Evolutionary conservation across 2,113 vertebrate genomes (phyloP).

Genomic region (Coregonus clupeaformis): DNA sequence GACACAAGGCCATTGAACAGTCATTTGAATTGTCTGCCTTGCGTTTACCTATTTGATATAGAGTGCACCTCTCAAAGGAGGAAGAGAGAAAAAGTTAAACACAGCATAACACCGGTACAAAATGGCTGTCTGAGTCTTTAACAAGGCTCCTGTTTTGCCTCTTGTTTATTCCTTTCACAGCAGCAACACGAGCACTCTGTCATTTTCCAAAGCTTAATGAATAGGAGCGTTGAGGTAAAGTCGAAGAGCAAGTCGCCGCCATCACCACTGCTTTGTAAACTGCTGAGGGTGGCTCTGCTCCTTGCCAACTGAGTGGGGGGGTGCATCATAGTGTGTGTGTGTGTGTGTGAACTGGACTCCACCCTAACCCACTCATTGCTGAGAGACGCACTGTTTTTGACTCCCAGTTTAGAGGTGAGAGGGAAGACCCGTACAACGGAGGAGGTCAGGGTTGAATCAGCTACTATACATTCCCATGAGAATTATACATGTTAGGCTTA

Average conservation of each 20-base stretch:
- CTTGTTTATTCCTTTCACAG: conserved; percentile 51
- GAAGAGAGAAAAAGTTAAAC: conserved; percentile 35
- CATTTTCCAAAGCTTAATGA: conserved; percentile 57
- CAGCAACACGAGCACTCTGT: conserved; percentile 49
- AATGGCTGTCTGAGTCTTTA: conserved; percentile 36
- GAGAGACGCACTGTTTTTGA: background rate
- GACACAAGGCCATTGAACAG: background rate
- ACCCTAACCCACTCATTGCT: background rate
- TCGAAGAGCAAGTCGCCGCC: conserved; percentile 43
- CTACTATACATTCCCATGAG: background rate
- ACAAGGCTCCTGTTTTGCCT: conserved; percentile 43
- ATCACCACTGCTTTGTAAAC: conserved; percentile 49
- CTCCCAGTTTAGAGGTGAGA: background rate
- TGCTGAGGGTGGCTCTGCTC: conserved; percentile 52
- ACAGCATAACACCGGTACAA: conserved; percentile 41
- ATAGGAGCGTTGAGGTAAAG: conserved; percentile 60
- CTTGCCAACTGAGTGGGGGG: conserved; percentile 44
- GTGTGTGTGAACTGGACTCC: background rate
- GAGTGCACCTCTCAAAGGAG: conserved; percentile 1
- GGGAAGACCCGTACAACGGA: too few species aligned
- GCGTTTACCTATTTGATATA: background rate
- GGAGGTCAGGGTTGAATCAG: background rate
- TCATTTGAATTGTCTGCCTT: background rate
- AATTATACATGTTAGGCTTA: conserved; percentile 15
- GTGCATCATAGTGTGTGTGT: background rate